Evolutionary conservation across 92 coral and sea anemone genomes (phyloP).

Genomic region (Heliopora coerulea): DNA sequence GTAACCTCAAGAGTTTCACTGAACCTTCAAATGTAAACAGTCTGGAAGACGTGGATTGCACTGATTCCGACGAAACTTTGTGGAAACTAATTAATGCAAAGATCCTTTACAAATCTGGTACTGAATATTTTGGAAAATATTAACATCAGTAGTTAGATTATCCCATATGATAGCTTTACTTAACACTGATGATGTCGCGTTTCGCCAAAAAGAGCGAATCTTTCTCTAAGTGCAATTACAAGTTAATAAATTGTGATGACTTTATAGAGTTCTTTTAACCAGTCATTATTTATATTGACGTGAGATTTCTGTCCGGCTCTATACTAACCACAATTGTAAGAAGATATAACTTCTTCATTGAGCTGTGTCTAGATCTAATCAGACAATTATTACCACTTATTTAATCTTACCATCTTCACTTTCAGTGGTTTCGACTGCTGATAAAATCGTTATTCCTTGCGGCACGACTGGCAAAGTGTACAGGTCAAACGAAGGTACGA

Average conservation of each 20-base stretch:
- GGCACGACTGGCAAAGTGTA: slow-evolving; percentile 76
- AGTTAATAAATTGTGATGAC: too few relatives aligned
- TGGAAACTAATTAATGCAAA: slow-evolving; percentile 86
- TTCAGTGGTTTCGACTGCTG: slow-evolving; percentile 58
- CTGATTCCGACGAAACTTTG: slow-evolving; percentile 70
- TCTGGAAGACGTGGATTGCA: slow-evolving; percentile 89
- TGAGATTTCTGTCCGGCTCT: too few relatives aligned
- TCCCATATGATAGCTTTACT: too few relatives aligned
- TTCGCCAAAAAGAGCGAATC: too few relatives aligned
- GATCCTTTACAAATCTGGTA: slow-evolving; percentile 71
- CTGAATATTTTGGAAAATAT: slow-evolving; percentile 20
- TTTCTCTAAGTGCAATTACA: too few relatives aligned
- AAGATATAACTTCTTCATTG: too few relatives aligned
- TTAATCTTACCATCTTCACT: not conserved
- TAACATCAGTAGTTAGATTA: too few relatives aligned
- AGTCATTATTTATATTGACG: too few relatives aligned
- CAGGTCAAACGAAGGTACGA: slow-evolving; percentile 79
- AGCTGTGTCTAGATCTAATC: too few relatives aligned
- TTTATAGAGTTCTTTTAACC: too few relatives aligned
- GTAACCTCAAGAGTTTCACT: slow-evolving; percentile 69
- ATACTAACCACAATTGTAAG: too few relatives aligned
- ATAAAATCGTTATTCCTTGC: slow-evolving; percentile 70
- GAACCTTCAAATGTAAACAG: slow-evolving; percentile 81
- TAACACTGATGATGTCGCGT: too few relatives aligned
- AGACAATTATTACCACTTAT: not conserved